phyloP scores from a whole-genome alignment of 2,888 invertebrate genomes.

The Diogma glabrata region DNA sequence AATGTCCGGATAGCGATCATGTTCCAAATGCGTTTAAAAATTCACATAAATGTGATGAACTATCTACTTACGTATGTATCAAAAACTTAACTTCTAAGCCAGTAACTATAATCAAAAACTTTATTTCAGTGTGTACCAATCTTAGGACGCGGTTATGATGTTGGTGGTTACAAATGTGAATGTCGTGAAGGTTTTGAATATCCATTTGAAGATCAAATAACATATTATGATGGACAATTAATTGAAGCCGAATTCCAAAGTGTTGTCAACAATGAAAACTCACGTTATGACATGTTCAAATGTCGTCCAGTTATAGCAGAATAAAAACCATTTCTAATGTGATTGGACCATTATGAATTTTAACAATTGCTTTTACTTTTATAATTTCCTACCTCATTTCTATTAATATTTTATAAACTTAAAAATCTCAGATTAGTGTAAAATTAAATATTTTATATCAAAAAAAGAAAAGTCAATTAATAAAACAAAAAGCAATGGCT shows the following conservation, averaged over 20 bases:
- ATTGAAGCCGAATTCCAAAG: conserved; percentile 92
- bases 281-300: conserved; percentile 81
- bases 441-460: no score
- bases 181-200: conserved; percentile 96
- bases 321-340: no score
- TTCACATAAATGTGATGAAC: conserved; percentile 86
- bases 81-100: not conserved
- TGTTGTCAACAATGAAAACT: conserved; percentile 67
- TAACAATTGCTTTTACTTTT: no score
- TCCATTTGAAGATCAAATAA: conserved; percentile 87
- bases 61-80: conserved; percentile 78
- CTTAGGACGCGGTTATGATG: conserved; percentile 81
- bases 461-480: no score
- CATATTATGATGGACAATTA: conserved; percentile 91
- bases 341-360: no score
- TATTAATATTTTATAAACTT: no score
- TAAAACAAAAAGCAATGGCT: no score
- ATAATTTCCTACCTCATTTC: no score
- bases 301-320: conserved; percentile 83
- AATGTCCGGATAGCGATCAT: conserved; percentile 83
- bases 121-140: conserved; percentile 81
- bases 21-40: conserved; percentile 89
- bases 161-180: conserved; percentile 96
- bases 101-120: conserved; percentile 3
- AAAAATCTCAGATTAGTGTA: no score